Base-by-base conservation (phyloP, 2,888 invertebrate genomes). In the Agrilus cyanescens region DNA sequence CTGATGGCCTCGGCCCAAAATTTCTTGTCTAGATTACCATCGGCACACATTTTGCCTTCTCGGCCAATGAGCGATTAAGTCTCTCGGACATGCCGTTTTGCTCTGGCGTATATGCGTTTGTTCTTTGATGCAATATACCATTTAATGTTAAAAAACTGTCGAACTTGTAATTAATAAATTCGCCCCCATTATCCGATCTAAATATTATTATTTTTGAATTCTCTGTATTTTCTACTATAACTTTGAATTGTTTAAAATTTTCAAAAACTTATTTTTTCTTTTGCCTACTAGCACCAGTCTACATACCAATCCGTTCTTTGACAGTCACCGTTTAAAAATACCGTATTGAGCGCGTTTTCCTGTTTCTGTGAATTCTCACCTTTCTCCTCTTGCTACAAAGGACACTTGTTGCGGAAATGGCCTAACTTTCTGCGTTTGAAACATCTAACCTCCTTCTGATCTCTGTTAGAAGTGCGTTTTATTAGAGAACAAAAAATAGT, bases 61-160 rank as follows among this genome's bases (percentile, higher is more conserved):
- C 18, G 3, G 5, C 18, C 4, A 18, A 3, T 4, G 18, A 4
- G 3, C 18, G 3, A 5, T 18, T 18, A 3, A 18, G 18, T 18
- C 18, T 18, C 5, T 18, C 4, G 5, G 18, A 18, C 18, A 18
- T 38, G 3, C 59, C 59, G 50, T 60, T 61, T 45, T 59, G 60
- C 43, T 60, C 47, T 10, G 59, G 57, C 6, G 55, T 55, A 34
- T 56, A 55, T 3, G 53, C 46, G 16, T 49, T 53, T 13, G 59
- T 54, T 37, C 33, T 52, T 33, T 60, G 57, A 41, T 59, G 56
- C 0, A 54, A 14, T n/a, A 61, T 62, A 4, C 57, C 61, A 41
- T 49, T 41, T 2, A 41, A 36, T 30, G 31, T 38, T 15, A 56
- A 38, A 40, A 45, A 38, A 30, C 49, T 46, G 20, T 57, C 48